Evolutionary conservation across 2,888 invertebrate genomes (phyloP), one percentile per base, ranked within the genome.

Genomic region (Mylabris sibirica): DNA sequence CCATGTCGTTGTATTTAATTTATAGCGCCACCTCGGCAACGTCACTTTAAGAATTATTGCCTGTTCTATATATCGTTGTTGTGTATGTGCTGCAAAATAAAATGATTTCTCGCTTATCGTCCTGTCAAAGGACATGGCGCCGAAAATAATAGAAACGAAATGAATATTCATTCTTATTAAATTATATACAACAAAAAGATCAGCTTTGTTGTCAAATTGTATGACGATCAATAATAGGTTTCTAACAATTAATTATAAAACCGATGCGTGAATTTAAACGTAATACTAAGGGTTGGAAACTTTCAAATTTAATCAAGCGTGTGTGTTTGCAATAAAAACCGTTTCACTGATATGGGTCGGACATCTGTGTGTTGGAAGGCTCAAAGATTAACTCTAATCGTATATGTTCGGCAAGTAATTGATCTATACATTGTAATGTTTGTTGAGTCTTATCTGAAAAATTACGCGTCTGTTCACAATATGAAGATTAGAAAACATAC

Each of bases 401-500:
- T 76, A 76, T 76, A 76, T 76, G 79, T 80, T 82, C 81, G 77
- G 75, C 78, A 79, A 80, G 80, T 82, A 82, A 82, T 82, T 81
- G 82, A 82, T 81, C 80, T 78, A n/a, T n/a, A 78, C 78, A 81
- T 81, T 82, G 80, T 81, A 76, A 70, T 70, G 70, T 72, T 65
- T 69, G 73, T 9, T 1, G 70, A 75, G 76, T 75, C 76, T 76
- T 78, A 78, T 77, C 75, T 74, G 68, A 66, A 71, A 72, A 72
- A 71, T 77, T 75, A 70, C 70, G 69, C 71, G 71, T n/a, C 67
- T 17, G 1, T 8, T 49, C n/a, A 3, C 41, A 3, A 3, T 41
- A 20, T 20, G 3, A 12, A 12, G 38, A 12, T 35, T 12, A 38
- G 6, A 11, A 44, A 14, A n/a, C n/a, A n/a, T n/a, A n/a, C n/a